These are phyloP conservation scores for Ophion ellenae DNA, from an alignment of 2,888 invertebrate species.

Conservation along the genomic window DNA sequence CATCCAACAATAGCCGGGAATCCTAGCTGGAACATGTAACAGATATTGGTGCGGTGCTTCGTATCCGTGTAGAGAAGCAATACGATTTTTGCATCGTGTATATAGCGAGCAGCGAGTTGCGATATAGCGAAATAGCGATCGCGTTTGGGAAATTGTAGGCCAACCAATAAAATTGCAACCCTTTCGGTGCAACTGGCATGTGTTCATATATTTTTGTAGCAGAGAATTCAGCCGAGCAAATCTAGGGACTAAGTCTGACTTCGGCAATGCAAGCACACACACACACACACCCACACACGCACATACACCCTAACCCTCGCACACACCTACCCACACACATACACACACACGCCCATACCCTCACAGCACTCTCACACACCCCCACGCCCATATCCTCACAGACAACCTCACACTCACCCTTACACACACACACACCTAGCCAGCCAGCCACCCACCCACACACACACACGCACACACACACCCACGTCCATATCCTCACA, in stretches of 20 bases:
- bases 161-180: conserved; percentile 63
- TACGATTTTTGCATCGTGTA: conserved; percentile 4
- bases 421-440: neutral
- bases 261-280: conserved; percentile 11
- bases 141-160: conserved; percentile 46
- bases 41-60: neutral
- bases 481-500: too few relatives aligned
- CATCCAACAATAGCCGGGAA: conserved; percentile 6
- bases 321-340: too few relatives aligned
- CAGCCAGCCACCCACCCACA: neutral
- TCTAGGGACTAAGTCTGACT: conserved; percentile 1
- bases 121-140: conserved; percentile 26
- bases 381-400: too few relatives aligned
- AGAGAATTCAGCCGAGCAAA: conserved; percentile 1
- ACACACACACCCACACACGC: neutral
- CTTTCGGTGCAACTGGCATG: conserved; percentile 25
- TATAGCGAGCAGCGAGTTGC: neutral
- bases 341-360: too few relatives aligned
- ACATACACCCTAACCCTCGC: too few relatives aligned
- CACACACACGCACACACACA: too few relatives aligned
- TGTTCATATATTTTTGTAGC: neutral
- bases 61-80: conserved; percentile 4
- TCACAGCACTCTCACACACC: too few relatives aligned
- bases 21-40: neutral
- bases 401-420: too few relatives aligned